Conservation (phyloP, 2,797 vertebrate species). For the Channa striata region DNA sequence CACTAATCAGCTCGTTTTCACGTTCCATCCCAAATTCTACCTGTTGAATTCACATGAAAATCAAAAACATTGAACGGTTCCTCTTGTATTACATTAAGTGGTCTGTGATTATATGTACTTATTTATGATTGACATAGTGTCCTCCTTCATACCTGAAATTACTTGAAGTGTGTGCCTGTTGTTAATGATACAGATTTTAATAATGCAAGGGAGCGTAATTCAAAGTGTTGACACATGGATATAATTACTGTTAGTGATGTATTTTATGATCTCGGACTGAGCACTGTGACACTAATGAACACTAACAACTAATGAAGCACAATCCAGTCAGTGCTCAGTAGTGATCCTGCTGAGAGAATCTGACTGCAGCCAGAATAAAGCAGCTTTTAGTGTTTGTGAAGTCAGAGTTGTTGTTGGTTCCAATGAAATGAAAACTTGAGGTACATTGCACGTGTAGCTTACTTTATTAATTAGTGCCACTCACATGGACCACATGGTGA, state of each 20-base stretch:
- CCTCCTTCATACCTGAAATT: slow-evolving; percentile 77
- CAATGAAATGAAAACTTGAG: background rate
- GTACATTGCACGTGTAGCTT: background rate
- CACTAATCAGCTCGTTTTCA: background rate
- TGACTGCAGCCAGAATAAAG: slow-evolving; percentile 28
- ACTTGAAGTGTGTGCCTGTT: slow-evolving; percentile 83
- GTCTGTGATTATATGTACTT: slow-evolving; percentile 34
- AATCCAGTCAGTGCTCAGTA: slow-evolving; percentile 11
- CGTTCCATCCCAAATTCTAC: slow-evolving; percentile 36
- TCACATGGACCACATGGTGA: background rate
- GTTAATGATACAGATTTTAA: slow-evolving; percentile 25
- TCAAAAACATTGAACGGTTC: slow-evolving; percentile 50
- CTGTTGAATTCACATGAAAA: slow-evolving; percentile 25
- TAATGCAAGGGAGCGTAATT: background rate
- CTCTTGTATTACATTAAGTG: slow-evolving; percentile 26
- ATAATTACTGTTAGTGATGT: slow-evolving; percentile 20
- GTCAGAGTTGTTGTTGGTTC: background rate
- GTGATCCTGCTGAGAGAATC: slow-evolving; percentile 5
- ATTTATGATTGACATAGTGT: slow-evolving; percentile 44
- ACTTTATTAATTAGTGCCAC: slow-evolving; percentile 13
- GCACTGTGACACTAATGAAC: slow-evolving; percentile 40
- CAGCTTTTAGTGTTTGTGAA: background rate
- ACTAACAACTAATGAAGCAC: slow-evolving; percentile 43
- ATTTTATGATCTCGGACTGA: slow-evolving; percentile 9
- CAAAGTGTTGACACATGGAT: slow-evolving; percentile 25